phyloP scores from a whole-genome alignment of 2,888 invertebrate genomes.

The Beris chalybata region DNA sequence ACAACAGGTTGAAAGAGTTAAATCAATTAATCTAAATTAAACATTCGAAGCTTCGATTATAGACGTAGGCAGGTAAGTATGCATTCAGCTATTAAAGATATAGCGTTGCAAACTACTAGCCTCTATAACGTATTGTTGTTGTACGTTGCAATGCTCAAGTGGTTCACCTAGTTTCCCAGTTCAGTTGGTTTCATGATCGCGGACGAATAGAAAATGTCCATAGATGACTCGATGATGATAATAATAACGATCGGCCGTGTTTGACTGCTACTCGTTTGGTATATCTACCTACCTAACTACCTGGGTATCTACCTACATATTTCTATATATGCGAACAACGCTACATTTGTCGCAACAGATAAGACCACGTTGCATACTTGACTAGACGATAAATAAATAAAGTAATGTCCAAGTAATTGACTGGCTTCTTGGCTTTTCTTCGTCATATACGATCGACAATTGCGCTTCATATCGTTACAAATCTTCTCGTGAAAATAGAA shows the following conservation, averaged over 20 bases:
- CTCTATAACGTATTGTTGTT: background rate
- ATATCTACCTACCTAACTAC: too few relatives aligned
- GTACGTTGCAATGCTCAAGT: constrained; percentile 29
- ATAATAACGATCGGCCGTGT: constrained; percentile 20
- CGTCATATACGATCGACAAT: background rate
- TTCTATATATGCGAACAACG: too few relatives aligned
- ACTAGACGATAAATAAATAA: constrained; percentile 9
- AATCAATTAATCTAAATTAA: constrained; percentile 39
- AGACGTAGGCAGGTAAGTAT: background rate
- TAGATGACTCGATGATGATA: constrained; percentile 21
- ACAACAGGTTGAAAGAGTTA: constrained; percentile 32
- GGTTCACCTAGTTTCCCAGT: constrained; percentile 38
- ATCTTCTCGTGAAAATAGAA: background rate
- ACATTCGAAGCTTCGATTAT: constrained; percentile 34
- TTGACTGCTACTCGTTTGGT: constrained; percentile 5
- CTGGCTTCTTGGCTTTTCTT: background rate
- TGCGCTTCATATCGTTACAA: background rate
- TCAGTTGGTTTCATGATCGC: background rate
- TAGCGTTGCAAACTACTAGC: constrained; percentile 8
- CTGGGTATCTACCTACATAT: too few relatives aligned
- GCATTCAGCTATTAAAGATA: constrained; percentile 1
- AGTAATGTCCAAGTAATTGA: constrained; percentile 18
- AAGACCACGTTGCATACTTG: too few relatives aligned
- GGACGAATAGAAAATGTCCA: constrained; percentile 21
- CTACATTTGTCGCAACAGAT: too few relatives aligned